These are phyloP conservation scores for Brachionus rubens DNA, from an alignment of 1,140 invertebrate genomes.

Conservation along the genomic window DNA sequence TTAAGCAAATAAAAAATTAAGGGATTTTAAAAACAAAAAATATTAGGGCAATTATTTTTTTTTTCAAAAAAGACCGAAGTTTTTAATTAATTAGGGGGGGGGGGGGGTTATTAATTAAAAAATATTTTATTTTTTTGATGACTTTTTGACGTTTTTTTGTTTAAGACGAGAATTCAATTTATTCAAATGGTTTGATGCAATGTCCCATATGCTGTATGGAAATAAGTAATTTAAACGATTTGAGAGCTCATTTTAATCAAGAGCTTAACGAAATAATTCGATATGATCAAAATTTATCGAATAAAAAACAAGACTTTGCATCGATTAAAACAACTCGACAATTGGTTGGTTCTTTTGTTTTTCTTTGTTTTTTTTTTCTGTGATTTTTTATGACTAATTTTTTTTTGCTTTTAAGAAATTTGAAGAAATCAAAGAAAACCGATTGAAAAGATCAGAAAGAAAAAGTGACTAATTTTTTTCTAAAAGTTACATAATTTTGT, in stretches of 20 bases:
- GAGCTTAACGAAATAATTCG: neutral
- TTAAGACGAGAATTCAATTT: constrained; percentile 27
- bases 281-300: neutral
- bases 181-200: constrained; percentile 31
- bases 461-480: neutral
- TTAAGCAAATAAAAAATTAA: constrained; percentile 25
- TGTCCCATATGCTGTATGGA: constrained; percentile 12
- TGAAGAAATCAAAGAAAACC: constrained; percentile 20
- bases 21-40: too few species aligned
- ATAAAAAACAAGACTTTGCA: neutral
- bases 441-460: constrained; percentile 6
- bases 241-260: neutral
- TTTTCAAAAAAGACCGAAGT: too few species aligned
- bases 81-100: too few species aligned
- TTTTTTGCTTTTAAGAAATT: constrained; percentile 2
- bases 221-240: neutral
- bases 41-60: too few species aligned
- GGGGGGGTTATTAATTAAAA: neutral
- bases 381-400: neutral
- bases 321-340: neutral
- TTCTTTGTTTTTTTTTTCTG: too few species aligned
- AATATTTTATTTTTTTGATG: constrained; percentile 3
- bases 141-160: constrained; percentile 30
- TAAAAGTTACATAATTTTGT: neutral
- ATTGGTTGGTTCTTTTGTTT: neutral